Evolutionary conservation across 37 sponge, comb jelly and placozoan species (phyloP).

Genomic region (Chondrosia reniformis): DNA sequence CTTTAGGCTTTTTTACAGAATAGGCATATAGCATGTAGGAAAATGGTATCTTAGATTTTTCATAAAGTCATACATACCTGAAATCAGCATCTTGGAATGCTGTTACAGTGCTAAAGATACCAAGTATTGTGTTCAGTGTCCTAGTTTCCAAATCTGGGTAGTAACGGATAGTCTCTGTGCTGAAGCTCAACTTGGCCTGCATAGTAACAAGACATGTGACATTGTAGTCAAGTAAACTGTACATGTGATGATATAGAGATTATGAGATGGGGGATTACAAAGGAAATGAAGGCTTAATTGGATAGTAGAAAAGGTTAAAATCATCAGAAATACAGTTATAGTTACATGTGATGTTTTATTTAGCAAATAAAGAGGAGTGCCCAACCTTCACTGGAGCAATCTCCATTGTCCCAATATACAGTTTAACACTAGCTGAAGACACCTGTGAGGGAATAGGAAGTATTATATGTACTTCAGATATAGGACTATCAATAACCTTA

Average conservation of each 20-base stretch:
- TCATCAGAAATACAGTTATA: no score
- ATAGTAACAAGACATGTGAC: background rate
- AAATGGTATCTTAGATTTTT: no score
- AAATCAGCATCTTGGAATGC: constrained; percentile 19
- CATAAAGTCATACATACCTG: constrained; percentile 15
- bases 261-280: background rate
- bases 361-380: no score
- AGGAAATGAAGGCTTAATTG: background rate
- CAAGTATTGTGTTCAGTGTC: constrained; percentile 7
- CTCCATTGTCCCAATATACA: constrained; percentile 6
- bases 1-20: no score
- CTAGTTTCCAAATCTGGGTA: constrained; percentile 14
- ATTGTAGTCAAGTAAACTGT: background rate
- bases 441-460: no score
- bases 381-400: constrained; percentile 23
- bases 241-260: background rate
- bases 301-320: no score
- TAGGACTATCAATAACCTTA: no score
- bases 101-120: constrained; percentile 16
- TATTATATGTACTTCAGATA: no score
- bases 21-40: no score
- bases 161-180: constrained; percentile 16
- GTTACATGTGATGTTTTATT: no score
- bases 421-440: background rate
- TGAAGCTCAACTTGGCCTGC: constrained; percentile 18